Conservation (phyloP, 1,140 invertebrate genomes). For the Diploscapter pachys region DNA sequence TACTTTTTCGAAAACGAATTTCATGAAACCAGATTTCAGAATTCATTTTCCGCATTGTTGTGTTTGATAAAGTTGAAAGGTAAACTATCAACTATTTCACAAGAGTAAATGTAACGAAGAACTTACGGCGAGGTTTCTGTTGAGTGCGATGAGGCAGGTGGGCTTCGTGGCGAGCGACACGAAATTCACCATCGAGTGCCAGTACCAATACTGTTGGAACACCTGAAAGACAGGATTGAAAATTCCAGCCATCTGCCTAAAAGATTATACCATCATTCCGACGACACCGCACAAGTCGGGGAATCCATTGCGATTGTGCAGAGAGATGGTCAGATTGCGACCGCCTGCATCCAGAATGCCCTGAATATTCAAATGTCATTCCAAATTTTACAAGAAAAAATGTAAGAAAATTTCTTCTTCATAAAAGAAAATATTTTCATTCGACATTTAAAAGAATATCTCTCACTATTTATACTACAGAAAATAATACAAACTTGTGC, state of each 20-base stretch:
- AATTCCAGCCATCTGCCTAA: too few relatives aligned
- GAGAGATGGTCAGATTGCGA: slow-evolving; percentile 87
- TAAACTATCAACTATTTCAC: too few relatives aligned
- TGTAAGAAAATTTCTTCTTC: too few relatives aligned
- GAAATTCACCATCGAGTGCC: slow-evolving; percentile 96
- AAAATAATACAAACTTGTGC: slow-evolving; percentile 26
- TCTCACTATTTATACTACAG: slow-evolving; percentile 67
- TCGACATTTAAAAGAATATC: too few relatives aligned
- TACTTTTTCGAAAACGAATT: too few relatives aligned
- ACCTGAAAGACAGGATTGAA: slow-evolving; percentile 57
- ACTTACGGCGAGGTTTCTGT: slow-evolving; percentile 78
- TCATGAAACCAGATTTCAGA: too few relatives aligned
- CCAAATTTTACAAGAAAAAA: too few relatives aligned
- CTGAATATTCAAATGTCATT: slow-evolving; percentile 63
- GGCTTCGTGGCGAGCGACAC: slow-evolving; percentile 91
- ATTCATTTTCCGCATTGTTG: too few relatives aligned
- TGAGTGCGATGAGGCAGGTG: slow-evolving; percentile 89
- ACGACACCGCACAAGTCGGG: slow-evolving; percentile 95
- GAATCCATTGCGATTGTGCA: slow-evolving; percentile 93
- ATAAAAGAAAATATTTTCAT: too few relatives aligned
- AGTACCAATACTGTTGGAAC: slow-evolving; percentile 99
- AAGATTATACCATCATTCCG: slow-evolving; percentile 72
- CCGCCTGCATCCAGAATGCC: slow-evolving; percentile 88
- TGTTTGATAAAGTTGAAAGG: too few relatives aligned
- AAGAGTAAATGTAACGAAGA: not conserved